Evolutionary conservation across 2,113 vertebrate genomes (phyloP).

Genomic region (Epinephelus moara): DNA sequence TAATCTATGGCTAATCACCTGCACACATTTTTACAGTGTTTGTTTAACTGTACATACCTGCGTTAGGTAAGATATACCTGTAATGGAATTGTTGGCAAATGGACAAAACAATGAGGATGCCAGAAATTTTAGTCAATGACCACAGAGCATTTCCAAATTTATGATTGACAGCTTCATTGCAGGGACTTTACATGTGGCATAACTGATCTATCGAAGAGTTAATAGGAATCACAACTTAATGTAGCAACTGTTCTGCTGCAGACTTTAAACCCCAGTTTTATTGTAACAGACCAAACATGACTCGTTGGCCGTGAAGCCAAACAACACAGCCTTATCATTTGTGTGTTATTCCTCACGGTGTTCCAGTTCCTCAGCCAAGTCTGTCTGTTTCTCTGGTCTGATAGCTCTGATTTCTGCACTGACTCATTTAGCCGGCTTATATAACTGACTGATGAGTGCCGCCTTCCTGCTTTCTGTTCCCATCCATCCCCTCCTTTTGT

Average conservation of each 20-base stretch:
- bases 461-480: slow-evolving; percentile 36
- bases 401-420: slow-evolving; percentile 59
- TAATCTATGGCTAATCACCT: slow-evolving; percentile 29
- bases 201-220: neutral
- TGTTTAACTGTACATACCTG: slow-evolving; percentile 38
- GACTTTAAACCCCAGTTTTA: slow-evolving; percentile 35
- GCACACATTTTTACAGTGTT: slow-evolving; percentile 19
- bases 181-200: slow-evolving; percentile 5
- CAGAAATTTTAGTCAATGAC: slow-evolving; percentile 15
- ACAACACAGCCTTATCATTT: slow-evolving; percentile 34
- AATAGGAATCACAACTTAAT: slow-evolving; percentile 25
- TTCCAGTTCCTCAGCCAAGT: slow-evolving; percentile 50
- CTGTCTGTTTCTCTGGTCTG: slow-evolving; percentile 32
- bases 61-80: slow-evolving; percentile 14
- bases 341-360: slow-evolving; percentile 42
- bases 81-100: slow-evolving; percentile 40
- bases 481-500: slow-evolving; percentile 15
- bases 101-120: slow-evolving; percentile 1
- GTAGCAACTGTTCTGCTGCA: neutral
- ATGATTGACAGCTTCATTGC: slow-evolving; percentile 1
- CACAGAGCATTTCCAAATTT: slow-evolving; percentile 26
- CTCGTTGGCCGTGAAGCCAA: slow-evolving; percentile 33
- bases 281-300: slow-evolving; percentile 34
- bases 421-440: slow-evolving; percentile 63
- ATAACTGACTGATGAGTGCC: slow-evolving; percentile 58